Conservation (phyloP, 2,888 invertebrate species). For the Cantharis lateralis region DNA sequence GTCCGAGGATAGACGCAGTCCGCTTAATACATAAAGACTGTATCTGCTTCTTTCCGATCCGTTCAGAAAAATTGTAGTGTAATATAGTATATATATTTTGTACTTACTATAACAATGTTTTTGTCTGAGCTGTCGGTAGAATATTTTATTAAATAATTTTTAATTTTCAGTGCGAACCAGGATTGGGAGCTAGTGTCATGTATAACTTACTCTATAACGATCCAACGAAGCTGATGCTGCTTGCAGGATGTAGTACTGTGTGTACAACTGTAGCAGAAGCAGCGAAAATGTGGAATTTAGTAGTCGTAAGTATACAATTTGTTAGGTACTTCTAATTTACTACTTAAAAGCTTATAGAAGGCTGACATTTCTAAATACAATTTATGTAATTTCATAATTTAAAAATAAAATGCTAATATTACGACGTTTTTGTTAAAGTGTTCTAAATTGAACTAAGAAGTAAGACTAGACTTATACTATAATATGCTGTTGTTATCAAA, state of each 20-base stretch:
- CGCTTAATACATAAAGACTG: no score
- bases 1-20: no score
- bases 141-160: slow-evolving; percentile 26
- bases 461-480: background rate
- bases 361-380: background rate
- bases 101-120: no score
- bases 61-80: no score
- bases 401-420: background rate
- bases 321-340: background rate
- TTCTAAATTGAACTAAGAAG: background rate
- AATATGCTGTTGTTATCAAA: background rate
- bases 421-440: background rate
- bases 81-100: no score
- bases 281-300: slow-evolving; percentile 99
- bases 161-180: slow-evolving; percentile 91
- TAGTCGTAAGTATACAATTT: slow-evolving; percentile 79
- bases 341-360: background rate
- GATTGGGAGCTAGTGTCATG: slow-evolving; percentile 96
- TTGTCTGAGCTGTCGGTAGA: no score
- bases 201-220: slow-evolving; percentile 97
- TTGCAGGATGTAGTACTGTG: slow-evolving; percentile 97
- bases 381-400: background rate
- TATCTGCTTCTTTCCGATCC: no score
- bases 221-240: slow-evolving; percentile 89
- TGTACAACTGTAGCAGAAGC: slow-evolving; percentile 99